Base-by-base conservation (phyloP, 2,113 vertebrate species). In the Daphoenositta chrysoptera region DNA sequence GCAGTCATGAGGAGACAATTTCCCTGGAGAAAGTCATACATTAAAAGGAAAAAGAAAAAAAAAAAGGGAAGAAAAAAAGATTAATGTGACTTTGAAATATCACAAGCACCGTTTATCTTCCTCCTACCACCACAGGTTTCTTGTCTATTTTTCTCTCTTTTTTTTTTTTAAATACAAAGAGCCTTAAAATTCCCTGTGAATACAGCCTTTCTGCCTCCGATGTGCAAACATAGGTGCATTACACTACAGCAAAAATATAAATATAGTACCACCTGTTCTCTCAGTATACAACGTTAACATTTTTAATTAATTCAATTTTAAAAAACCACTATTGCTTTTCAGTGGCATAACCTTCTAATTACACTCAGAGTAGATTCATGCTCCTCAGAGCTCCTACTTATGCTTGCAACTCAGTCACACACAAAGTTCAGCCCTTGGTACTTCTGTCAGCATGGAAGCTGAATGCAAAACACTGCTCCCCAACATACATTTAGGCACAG, bases 11-110 rank as follows among this genome's bases (percentile, higher is more conserved):
- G 84, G 84, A 96, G 87, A 96, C 88, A 91, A 97, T 96, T 97
- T 94, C 96, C 94, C 96, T 90, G 83, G 93, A 97, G 95, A 96
- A 94, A 95, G 84, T 92, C 82, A 96, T 92, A 95, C 94, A 96
- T 97, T 97, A 96, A 96, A 96, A 97, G 79, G 60, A 88, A 93
- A 77, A 89, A 66, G 10, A 1, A 23, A n/a, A 58, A 82, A 54
- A 89, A 90, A 54, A 35, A 45, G 44, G 20, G 1, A 27, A 45
- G n/a, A 40, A 75, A 88, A 95, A 89, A 86, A 95, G 94, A 97
- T 96, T 95, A 97, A 97, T 95, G 91, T 90, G 96, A 92, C 96
- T 97, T 94, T 96, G 95, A 96, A 97, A 95, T 95, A 94, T 96
- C 94, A 97, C 93, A 96, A 96, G 90, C 73, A 89, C 89, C 40